phyloP scores from a whole-genome alignment of 2,113 vertebrate species.

The cat (Felis catus) region DNA sequence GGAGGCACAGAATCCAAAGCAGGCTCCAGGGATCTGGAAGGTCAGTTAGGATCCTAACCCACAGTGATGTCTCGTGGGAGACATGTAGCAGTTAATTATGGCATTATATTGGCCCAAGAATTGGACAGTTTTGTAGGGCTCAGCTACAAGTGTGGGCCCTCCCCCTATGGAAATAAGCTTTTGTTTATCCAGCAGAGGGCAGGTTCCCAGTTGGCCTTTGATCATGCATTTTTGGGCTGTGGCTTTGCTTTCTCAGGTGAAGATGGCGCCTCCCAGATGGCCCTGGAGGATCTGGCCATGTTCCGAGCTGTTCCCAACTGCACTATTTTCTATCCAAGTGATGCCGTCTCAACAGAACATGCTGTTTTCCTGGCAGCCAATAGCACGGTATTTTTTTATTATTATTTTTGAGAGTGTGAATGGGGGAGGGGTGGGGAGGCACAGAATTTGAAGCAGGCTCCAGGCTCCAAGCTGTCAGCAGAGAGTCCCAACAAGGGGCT shows the following conservation, averaged over 20 bases:
- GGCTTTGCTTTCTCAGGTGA: conserved; percentile 84
- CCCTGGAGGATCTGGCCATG: conserved; percentile 93
- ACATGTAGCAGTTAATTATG: not conserved
- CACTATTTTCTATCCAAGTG: conserved; percentile 93
- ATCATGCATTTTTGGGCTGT: not conserved
- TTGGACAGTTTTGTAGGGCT: not conserved
- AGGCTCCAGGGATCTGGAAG: not conserved
- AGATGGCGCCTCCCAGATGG: conserved; percentile 92
- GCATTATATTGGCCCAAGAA: too few relatives aligned
- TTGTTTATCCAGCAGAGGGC: not conserved
- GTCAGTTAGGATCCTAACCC: not conserved
- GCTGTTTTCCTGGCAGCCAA: conserved; percentile 90
- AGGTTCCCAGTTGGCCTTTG: not conserved
- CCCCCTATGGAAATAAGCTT: not conserved
- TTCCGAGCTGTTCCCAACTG: conserved; percentile 92
- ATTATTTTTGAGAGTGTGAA: too few relatives aligned
- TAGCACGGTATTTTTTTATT: conserved; percentile 84
- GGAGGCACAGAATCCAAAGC: too few relatives aligned
- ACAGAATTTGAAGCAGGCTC: too few relatives aligned
- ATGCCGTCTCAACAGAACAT: conserved; percentile 88
- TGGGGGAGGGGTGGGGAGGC: too few relatives aligned
- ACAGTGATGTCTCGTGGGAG: not conserved
- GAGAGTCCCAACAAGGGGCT: too few relatives aligned
- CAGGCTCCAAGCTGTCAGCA: too few relatives aligned
- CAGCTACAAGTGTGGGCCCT: not conserved